phyloP scores from a whole-genome alignment of 1,140 invertebrate species.

The Bemisia tabaci region DNA sequence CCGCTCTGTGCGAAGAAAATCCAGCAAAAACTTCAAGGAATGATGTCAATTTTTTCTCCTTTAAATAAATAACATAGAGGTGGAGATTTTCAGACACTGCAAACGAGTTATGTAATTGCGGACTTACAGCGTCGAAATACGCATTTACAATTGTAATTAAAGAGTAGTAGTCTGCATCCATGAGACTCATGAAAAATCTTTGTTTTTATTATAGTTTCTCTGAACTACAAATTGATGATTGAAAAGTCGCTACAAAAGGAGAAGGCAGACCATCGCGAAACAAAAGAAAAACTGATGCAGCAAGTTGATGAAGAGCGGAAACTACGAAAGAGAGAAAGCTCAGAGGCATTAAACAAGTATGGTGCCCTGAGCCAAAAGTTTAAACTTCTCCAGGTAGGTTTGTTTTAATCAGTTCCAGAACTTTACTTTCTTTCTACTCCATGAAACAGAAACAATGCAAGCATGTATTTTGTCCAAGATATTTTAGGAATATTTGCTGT shows the following conservation, averaged over 20 bases:
- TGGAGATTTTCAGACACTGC: too few species aligned
- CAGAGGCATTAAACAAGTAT: slow-evolving; percentile 34
- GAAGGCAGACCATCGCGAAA: slow-evolving; percentile 33
- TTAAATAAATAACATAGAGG: too few species aligned
- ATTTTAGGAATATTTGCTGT: too few species aligned
- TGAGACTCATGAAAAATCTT: too few species aligned
- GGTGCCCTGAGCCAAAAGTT: slow-evolving; percentile 35
- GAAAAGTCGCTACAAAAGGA: slow-evolving; percentile 38
- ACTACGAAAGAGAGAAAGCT: slow-evolving; percentile 33
- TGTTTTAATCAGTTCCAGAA: slow-evolving; percentile 22
- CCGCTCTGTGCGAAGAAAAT: too few species aligned
- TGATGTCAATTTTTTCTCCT: too few species aligned
- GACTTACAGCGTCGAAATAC: too few species aligned
- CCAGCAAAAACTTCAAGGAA: too few species aligned
- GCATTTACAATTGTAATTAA: too few species aligned
- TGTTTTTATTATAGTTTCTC: slow-evolving; percentile 32
- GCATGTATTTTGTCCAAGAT: too few species aligned
- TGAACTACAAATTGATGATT: slow-evolving; percentile 36
- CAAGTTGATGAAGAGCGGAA: slow-evolving; percentile 33
- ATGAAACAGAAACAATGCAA: slow-evolving; percentile 7
- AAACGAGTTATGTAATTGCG: too few species aligned
- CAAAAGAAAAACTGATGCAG: slow-evolving; percentile 34
- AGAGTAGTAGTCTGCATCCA: too few species aligned
- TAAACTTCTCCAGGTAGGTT: slow-evolving; percentile 29
- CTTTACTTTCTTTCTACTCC: slow-evolving; percentile 33